Conservation (phyloP, 2,888 invertebrate species). For the Rhagonycha fulva region DNA sequence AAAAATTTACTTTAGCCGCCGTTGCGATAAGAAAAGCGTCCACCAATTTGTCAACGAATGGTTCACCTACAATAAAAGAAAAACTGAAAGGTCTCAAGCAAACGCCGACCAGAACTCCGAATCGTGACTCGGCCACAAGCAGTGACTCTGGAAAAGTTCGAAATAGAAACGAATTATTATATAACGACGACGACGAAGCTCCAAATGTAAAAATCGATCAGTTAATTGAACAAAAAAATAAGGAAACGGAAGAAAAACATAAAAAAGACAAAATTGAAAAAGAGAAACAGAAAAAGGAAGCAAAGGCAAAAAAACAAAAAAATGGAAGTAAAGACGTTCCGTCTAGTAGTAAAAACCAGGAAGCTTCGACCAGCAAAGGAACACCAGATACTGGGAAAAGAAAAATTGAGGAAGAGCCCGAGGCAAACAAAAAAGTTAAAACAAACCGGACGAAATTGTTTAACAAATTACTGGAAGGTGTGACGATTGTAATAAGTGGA, state of each 20-base stretch:
- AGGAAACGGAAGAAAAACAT: slow-evolving; percentile 44
- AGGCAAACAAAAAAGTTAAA: slow-evolving; percentile 43
- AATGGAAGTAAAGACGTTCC: background rate
- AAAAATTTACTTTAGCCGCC: slow-evolving; percentile 50
- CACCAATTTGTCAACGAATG: slow-evolving; percentile 20
- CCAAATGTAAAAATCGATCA: slow-evolving; percentile 56
- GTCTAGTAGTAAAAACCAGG: slow-evolving; percentile 3
- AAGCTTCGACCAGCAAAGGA: slow-evolving; percentile 28
- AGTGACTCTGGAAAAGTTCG: slow-evolving; percentile 36
- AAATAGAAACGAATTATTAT: slow-evolving; percentile 56
- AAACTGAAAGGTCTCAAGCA: background rate
- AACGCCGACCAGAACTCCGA: background rate
- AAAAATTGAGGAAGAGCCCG: slow-evolving; percentile 25
- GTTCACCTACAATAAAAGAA: slow-evolving; percentile 6
- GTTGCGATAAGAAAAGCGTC: slow-evolving; percentile 58
- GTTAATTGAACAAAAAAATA: slow-evolving; percentile 51
- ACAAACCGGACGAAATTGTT: slow-evolving; percentile 56
- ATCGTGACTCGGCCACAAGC: slow-evolving; percentile 30
- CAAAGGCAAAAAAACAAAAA: slow-evolving; percentile 9
- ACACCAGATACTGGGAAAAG: slow-evolving; percentile 24
- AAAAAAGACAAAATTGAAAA: slow-evolving; percentile 44
- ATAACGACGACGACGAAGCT: slow-evolving; percentile 56
- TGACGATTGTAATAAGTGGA: slow-evolving; percentile 83
- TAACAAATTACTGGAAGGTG: slow-evolving; percentile 64
- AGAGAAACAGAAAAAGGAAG: slow-evolving; percentile 21